A percentile compares a stretch with the other conserved stretches of the same genome.
Evolutionary conservation across 92 coral and sea anemone genomes (phyloP).

Genomic region (Scolanthus callimorphus): DNA sequence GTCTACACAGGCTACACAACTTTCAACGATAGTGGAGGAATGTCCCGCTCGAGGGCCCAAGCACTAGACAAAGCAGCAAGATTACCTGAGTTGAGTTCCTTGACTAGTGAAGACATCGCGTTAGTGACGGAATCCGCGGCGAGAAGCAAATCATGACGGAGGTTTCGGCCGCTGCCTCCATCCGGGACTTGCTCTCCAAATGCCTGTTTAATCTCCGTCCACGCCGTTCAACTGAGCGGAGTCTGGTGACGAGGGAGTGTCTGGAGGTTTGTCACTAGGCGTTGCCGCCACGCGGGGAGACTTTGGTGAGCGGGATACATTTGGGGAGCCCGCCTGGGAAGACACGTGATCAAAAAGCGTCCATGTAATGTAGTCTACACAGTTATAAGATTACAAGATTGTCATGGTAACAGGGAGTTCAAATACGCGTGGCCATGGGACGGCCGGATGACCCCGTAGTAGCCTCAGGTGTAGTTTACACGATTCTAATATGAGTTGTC

Average conservation of each 20-base stretch:
- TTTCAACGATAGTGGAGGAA: too few species aligned
- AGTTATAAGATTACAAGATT: too few species aligned
- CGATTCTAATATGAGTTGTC: too few species aligned
- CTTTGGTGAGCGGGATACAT: conserved; percentile 76
- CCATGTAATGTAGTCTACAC: too few species aligned
- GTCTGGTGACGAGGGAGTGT: conserved; percentile 50
- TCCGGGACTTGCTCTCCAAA: conserved; percentile 58
- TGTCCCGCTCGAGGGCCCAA: too few species aligned
- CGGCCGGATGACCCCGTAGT: too few species aligned
- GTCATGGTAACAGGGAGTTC: too few species aligned
- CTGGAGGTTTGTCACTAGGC: conserved; percentile 40
- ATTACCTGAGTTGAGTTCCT: conserved; percentile 94
- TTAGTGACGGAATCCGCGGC: conserved; percentile 98
- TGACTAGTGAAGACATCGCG: conserved; percentile 97
- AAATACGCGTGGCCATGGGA: too few species aligned
- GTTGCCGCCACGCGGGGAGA: conserved; percentile 40
- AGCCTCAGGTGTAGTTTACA: too few species aligned
- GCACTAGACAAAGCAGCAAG: too few species aligned
- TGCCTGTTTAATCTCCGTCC: conserved; percentile 85
- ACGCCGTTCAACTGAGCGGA: conserved; percentile 76
- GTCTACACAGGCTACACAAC: too few species aligned
- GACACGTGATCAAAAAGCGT: too few species aligned
- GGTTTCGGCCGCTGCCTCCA: conserved; percentile 59
- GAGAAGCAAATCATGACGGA: conserved; percentile 78
- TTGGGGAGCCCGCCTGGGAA: conserved; percentile 95